Base-by-base conservation (phyloP, 2,113 vertebrate species). In the Puntigrus tetrazona region DNA sequence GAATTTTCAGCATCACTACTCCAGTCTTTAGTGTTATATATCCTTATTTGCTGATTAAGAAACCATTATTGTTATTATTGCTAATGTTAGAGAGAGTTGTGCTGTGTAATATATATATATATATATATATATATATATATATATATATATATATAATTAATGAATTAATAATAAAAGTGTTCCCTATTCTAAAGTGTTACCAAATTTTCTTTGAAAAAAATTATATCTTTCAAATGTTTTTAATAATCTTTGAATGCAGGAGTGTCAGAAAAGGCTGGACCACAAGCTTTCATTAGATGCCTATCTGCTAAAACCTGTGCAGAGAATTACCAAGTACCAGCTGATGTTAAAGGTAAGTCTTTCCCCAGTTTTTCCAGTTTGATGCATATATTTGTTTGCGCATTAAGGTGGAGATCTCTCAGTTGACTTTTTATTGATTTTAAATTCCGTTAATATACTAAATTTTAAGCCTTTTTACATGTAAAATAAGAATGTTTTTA, bases 301-400 rank as follows among this genome's bases (percentile, higher is more conserved):
- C 5, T 97, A 97, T 91, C 92, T 97, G 74, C 92, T 97, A 85
- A 97, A 97, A 86, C 97, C 97, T 10, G 97, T 97, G 61, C 97
- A 97, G 91, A 95, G 97, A 85, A 97, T 97, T 91, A 97, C 96
- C 50, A 97, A 97, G 81, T 97, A 97, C 90, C 97, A 97, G 84
- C 86, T 97, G 78, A 94, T 97, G 89, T 92, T 97, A 31, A 97
- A 97, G 93, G 97, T 94, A 90, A 85, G 5, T 31, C 22, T 27
- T 61, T 14, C 8, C 20, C 0, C 4, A 4, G 20, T 31, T 45
- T 55, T 61, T 61, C 2, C 8, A 45, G 55, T 0, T 29, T 22
- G 2, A 70, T 29, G 52, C 22, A 57, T 57, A n/a, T 57, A 4
- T 69, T 69, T 69, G 65, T n/a, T 70, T 70, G 67, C n/a, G n/a